Evolutionary conservation across 2,113 vertebrate species (phyloP).

Genomic region (Megaceryle torquata): DNA sequence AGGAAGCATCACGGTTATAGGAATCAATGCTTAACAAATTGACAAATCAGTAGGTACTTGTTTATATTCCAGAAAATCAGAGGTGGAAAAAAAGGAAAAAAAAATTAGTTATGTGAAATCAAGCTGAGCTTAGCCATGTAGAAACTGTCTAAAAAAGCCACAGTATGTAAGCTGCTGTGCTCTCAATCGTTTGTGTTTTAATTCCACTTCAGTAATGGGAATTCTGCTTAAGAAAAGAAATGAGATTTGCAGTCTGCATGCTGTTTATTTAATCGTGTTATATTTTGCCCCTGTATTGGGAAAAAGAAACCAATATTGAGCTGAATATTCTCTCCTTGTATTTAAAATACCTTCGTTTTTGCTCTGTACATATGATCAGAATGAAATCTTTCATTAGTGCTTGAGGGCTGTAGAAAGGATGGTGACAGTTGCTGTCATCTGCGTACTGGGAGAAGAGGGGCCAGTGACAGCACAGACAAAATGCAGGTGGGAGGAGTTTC

Average conservation of each 20-base stretch:
- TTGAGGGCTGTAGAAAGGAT: neutral
- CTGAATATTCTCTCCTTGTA: neutral
- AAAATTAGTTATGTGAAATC: neutral
- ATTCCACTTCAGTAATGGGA: neutral
- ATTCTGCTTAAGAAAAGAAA: neutral
- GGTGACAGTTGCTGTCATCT: neutral
- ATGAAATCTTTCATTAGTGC: neutral
- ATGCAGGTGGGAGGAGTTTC: neutral
- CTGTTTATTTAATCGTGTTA: neutral
- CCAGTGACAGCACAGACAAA: neutral
- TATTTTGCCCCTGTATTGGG: neutral
- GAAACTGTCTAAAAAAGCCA: neutral
- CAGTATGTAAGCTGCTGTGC: neutral
- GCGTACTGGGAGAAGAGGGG: fast-evolving
- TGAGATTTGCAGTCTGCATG: fast-evolving
- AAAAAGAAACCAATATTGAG: neutral
- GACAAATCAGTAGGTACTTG: neutral
- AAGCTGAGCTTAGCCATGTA: neutral
- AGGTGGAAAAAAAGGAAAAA: neutral
- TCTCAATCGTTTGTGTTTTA: neutral
- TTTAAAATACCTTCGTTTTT: neutral
- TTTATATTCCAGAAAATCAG: neutral
- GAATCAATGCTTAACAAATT: neutral
- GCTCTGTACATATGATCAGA: neutral
- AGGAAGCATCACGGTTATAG: neutral